Evolutionary conservation across 2,888 invertebrate species (phyloP).

Genomic region (Platypus cylindrus): DNA sequence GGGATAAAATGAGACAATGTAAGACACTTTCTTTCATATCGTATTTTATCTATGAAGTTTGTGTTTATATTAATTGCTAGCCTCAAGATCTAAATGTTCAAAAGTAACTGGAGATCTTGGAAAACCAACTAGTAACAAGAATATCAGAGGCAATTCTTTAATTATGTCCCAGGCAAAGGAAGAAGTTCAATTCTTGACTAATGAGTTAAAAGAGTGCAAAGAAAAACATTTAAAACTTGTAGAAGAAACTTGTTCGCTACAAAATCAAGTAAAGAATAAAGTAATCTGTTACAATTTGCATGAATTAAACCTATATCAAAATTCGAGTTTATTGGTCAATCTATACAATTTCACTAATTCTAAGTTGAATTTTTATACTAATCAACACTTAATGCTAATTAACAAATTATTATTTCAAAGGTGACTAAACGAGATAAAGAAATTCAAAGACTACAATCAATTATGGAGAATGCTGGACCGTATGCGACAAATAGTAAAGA

Average conservation of each 20-base stretch:
- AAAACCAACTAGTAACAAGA: too few relatives aligned
- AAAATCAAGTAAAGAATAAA: slow-evolving; percentile 30
- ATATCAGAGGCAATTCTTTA: too few relatives aligned
- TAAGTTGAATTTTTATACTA: not conserved
- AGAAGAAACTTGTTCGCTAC: slow-evolving; percentile 32
- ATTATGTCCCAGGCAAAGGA: too few relatives aligned
- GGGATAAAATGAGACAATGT: slow-evolving; percentile 42
- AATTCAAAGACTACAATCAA: slow-evolving; percentile 52
- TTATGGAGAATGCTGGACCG: slow-evolving; percentile 62
- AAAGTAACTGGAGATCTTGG: slow-evolving; percentile 11
- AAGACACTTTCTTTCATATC: too few relatives aligned
- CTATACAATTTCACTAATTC: not conserved
- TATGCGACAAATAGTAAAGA: slow-evolving; percentile 46
- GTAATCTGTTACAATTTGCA: not conserved
- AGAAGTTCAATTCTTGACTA: too few relatives aligned
- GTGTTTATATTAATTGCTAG: not conserved
- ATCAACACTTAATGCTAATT: slow-evolving; percentile 8
- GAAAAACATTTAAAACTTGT: slow-evolving; percentile 30
- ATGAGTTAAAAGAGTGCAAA: slow-evolving; percentile 32
- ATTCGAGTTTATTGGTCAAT: not conserved
- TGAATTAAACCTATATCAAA: too few relatives aligned
- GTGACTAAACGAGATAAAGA: slow-evolving; percentile 64
- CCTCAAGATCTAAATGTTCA: slow-evolving; percentile 6
- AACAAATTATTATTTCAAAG: slow-evolving; percentile 32
- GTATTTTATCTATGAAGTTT: not conserved